A percentile compares a stretch with the other conserved stretches of the same genome.
phyloP scores from a whole-genome alignment of 2,113 vertebrate genomes.

The Eptesicus fuscus region DNA sequence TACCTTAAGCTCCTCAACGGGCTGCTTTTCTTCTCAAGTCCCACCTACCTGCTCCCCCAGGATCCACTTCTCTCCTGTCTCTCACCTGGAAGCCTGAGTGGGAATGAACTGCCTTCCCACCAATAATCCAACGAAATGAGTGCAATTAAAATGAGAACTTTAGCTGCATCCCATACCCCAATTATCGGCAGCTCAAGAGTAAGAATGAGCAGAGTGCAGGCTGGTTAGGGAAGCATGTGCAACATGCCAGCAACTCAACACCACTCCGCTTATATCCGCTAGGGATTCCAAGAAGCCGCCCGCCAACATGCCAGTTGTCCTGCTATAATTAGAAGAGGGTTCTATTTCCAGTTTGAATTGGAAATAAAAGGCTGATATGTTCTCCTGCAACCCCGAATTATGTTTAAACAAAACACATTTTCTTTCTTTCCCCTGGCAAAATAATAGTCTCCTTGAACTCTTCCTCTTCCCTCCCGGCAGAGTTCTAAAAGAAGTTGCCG shows the following conservation, averaged over 20 bases:
- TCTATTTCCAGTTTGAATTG: neutral
- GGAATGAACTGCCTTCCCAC: neutral
- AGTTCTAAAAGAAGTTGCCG: neutral
- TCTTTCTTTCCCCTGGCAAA: neutral
- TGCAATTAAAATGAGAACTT: fast-evolving
- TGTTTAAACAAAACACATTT: neutral
- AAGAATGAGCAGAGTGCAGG: fast-evolving
- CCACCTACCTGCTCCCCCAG: neutral
- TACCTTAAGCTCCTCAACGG: neutral
- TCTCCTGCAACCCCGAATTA: neutral
- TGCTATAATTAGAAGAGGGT: neutral
- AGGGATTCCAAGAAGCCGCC: neutral
- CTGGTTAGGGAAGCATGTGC: neutral
- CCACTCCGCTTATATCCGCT: neutral
- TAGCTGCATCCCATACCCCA: neutral
- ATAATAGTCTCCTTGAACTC: neutral
- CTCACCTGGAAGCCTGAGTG: neutral
- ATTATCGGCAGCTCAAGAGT: neutral
- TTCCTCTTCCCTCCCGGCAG: neutral
- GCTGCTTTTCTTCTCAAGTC: neutral
- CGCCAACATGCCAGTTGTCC: neutral
- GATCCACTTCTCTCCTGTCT: neutral
- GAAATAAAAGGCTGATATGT: neutral
- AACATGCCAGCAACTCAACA: neutral
- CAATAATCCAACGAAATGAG: neutral